Conservation (phyloP, 2,888 invertebrate genomes). For the Linnaemya tessellans region DNA sequence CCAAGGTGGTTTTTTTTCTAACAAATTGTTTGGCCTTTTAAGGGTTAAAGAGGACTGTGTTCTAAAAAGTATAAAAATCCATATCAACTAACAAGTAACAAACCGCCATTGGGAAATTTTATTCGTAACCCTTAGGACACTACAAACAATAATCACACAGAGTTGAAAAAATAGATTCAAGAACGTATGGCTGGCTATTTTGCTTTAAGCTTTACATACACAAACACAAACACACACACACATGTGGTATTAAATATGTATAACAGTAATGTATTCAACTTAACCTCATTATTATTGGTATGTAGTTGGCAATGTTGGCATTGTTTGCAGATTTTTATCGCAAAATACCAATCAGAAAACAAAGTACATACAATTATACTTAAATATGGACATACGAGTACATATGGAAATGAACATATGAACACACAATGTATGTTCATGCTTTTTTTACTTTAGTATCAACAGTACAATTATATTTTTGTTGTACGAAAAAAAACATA, state of each 20-base stretch:
- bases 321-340: conserved; percentile 73
- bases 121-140: conserved; percentile 48
- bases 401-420: not conserved
- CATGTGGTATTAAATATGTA: not conserved
- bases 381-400: not conserved
- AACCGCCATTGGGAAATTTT: conserved; percentile 48
- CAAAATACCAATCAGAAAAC: conserved; percentile 81
- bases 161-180: conserved; percentile 17
- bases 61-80: not conserved
- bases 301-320: conserved; percentile 28
- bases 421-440: too few species aligned
- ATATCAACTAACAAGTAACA: conserved; percentile 18
- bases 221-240: not conserved
- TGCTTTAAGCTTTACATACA: not conserved
- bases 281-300: conserved; percentile 62
- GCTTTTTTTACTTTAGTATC: too few species aligned
- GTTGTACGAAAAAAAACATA: not conserved
- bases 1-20: not conserved
- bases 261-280: conserved; percentile 45
- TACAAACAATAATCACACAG: conserved; percentile 3
- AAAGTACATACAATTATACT: conserved; percentile 71
- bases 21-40: not conserved
- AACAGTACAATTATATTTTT: conserved; percentile 43
- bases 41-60: conserved; percentile 33
- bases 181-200: conserved; percentile 9